Conservation (phyloP, 2,797 vertebrate species). For the Poeciliopsis gracilis region DNA sequence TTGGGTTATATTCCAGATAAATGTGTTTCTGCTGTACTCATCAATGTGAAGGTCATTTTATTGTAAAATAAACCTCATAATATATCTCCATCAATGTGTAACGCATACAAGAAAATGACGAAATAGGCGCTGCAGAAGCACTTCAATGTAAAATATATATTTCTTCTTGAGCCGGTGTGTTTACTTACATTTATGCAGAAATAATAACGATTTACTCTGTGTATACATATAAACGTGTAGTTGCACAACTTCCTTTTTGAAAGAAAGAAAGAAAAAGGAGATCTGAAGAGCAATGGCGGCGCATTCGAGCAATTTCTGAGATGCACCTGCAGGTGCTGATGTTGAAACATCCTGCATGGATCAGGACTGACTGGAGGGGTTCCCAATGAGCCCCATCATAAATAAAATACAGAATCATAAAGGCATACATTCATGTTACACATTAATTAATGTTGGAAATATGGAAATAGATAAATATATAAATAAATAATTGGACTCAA, state of each 20-base stretch:
- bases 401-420: neutral
- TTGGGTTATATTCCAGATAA: neutral
- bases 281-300: slow-evolving; percentile 69
- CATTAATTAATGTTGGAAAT: neutral
- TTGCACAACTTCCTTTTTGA: neutral
- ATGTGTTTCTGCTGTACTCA: neutral
- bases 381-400: neutral
- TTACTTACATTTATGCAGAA: neutral
- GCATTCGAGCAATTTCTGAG: slow-evolving; percentile 87
- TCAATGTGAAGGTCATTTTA: slow-evolving; percentile 1
- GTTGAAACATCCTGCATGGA: slow-evolving; percentile 38
- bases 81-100: neutral
- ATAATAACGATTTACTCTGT: neutral
- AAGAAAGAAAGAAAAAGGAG: neutral
- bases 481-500: neutral
- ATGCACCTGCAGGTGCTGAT: slow-evolving; percentile 77
- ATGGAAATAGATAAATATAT: neutral
- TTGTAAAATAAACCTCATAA: neutral
- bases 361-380: neutral
- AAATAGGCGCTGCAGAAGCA: neutral
- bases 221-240: neutral
- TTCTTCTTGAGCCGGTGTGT: neutral
- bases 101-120: neutral
- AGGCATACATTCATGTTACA: neutral
- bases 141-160: neutral